Base-by-base conservation (phyloP, 2,797 vertebrate species). In the Cryptoprocta ferox region DNA sequence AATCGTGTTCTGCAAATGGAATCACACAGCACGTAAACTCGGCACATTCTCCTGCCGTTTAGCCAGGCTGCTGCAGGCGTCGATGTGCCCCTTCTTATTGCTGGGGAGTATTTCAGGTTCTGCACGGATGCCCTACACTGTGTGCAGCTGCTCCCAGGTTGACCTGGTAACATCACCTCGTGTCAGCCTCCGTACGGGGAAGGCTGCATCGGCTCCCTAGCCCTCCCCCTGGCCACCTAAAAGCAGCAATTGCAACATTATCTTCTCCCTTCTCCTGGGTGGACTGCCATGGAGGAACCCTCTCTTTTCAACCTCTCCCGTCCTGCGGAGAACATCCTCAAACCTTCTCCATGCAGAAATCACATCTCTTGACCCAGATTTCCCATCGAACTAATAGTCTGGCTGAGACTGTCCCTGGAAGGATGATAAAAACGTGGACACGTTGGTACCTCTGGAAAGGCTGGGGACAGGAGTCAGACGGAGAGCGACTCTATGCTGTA, bases 381-480 rank as follows among this genome's bases (percentile, higher is more conserved):
- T 63, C 68, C 84, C 48, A 37, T 48, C 14, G 1, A 56, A 14
- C 30, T 37, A 21, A n/a, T 16, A 61, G 10, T n/a, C 70, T 56
- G 16, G 53, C 30, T 13, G 18, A 28, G 53, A 88, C 28, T 32
- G 6, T 11, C 78, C n/a, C 24, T 0, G 16, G 68, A 71, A 53
- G 35, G 35, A 39, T 0, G 12, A 21, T 4, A 53, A 28, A 83
- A 53, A 70, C 2, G 0, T 18, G 73, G 45, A 26, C 1, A 1
- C 0, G 0, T 0, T 0, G 8, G 26, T 2, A 32, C 65, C 37
- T 79, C 65, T 24, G 3, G 32, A 48, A n/a, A 70, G 65, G 19
- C 15, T 71, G 82, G 39, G 8, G 10, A 32, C 21, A 26, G 71
- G 42, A 53, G 3, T 32, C 9, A 5, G 35, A 16, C 16, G 8